Evolutionary conservation across 1,140 invertebrate species (phyloP).

Genomic region (Pteromalus puparum): DNA sequence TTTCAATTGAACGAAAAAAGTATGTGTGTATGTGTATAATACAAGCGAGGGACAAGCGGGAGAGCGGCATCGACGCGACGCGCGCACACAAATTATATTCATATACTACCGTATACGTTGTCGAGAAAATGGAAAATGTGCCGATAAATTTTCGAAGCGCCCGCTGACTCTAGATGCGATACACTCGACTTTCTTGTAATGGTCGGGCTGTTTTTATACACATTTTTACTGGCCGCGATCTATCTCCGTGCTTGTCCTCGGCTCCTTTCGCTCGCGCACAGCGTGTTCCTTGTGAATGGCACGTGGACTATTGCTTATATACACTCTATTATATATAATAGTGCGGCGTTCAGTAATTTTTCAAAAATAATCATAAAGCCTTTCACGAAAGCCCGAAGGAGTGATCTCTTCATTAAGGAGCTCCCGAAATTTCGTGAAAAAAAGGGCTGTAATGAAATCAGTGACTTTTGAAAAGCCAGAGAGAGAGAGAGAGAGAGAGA

Average conservation of each 20-base stretch:
- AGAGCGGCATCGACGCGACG: background rate
- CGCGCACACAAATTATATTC: constrained; percentile 50
- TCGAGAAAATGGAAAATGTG: background rate
- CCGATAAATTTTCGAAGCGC: background rate
- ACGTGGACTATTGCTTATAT: background rate
- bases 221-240: background rate
- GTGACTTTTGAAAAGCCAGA: background rate
- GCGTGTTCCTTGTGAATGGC: background rate
- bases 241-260: background rate
- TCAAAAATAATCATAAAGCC: too few relatives aligned
- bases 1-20: constrained; percentile 24
- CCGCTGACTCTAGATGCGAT: background rate
- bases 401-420: background rate
- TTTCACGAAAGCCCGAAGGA: background rate
- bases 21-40: too few relatives aligned
- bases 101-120: constrained; percentile 30
- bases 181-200: background rate
- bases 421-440: background rate
- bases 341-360: too few relatives aligned
- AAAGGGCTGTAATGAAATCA: background rate
- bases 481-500: too few relatives aligned
- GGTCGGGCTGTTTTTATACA: background rate
- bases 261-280: too few relatives aligned
- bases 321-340: too few relatives aligned
- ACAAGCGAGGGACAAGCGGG: too few relatives aligned